Conservation (phyloP, 2,797 vertebrate species). For the Molossus molossus region DNA sequence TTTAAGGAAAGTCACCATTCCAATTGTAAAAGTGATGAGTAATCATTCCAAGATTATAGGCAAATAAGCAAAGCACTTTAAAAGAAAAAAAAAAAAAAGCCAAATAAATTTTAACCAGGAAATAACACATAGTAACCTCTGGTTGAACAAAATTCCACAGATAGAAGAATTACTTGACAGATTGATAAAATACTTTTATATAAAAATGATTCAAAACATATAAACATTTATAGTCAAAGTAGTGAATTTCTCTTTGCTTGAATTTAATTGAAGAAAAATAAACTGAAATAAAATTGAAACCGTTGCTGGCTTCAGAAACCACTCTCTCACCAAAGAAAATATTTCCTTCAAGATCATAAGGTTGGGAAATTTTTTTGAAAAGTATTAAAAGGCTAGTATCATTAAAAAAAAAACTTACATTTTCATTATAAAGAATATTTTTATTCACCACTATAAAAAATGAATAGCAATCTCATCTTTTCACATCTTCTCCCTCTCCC, state of each 20-base stretch:
- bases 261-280: slow-evolving; percentile 23
- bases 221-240: background rate
- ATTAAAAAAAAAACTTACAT: background rate
- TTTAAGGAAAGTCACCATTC: background rate
- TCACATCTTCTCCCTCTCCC: background rate
- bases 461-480: background rate
- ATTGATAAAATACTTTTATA: background rate
- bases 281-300: slow-evolving; percentile 36
- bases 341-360: background rate
- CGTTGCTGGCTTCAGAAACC: background rate
- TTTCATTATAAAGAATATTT: slow-evolving; percentile 11
- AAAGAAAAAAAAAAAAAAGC: background rate
- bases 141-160: slow-evolving; percentile 8
- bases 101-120: background rate
- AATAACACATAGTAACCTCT: background rate
- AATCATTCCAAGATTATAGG: background rate
- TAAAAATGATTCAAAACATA: background rate
- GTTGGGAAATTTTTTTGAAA: background rate
- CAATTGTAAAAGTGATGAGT: background rate
- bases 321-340: slow-evolving; percentile 25
- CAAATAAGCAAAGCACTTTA: slow-evolving; percentile 4
- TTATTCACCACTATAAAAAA: background rate
- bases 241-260: background rate
- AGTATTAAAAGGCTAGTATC: background rate
- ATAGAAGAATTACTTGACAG: background rate